phyloP scores from a whole-genome alignment of 2,888 invertebrate species.

The Perdita meconis region DNA sequence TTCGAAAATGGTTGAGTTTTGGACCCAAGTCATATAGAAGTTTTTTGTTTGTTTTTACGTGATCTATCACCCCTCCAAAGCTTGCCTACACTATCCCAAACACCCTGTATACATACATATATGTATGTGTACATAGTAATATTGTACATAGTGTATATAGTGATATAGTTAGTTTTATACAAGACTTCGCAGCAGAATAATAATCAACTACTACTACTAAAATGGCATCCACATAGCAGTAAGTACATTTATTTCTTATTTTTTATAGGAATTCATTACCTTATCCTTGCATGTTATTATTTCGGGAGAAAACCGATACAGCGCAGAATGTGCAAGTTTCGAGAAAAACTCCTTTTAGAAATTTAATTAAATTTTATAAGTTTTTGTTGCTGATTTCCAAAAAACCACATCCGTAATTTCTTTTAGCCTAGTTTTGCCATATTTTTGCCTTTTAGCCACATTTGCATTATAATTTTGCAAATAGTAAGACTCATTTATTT shows the following conservation, averaged over 20 bases:
- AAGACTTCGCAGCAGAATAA: neutral
- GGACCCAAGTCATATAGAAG: too few relatives aligned
- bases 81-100: too few relatives aligned
- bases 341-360: too few relatives aligned
- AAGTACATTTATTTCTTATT: neutral
- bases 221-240: conserved; percentile 3
- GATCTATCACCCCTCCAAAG: too few relatives aligned
- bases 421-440: too few relatives aligned
- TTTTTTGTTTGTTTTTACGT: too few relatives aligned
- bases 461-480: neutral
- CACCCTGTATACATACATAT: too few relatives aligned
- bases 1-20: too few relatives aligned
- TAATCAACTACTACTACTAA: neutral
- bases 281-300: neutral
- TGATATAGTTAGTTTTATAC: neutral
- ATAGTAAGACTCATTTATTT: conserved; percentile 2
- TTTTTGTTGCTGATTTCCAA: too few relatives aligned
- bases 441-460: too few relatives aligned
- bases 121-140: neutral
- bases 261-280: neutral
- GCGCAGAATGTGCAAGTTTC: neutral
- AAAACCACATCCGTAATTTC: neutral
- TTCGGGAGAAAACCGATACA: neutral
- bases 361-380: too few relatives aligned
- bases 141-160: conserved; percentile 2